Evolutionary conservation across 2,888 invertebrate species (phyloP).

Genomic region (Calameuta idolon): DNA sequence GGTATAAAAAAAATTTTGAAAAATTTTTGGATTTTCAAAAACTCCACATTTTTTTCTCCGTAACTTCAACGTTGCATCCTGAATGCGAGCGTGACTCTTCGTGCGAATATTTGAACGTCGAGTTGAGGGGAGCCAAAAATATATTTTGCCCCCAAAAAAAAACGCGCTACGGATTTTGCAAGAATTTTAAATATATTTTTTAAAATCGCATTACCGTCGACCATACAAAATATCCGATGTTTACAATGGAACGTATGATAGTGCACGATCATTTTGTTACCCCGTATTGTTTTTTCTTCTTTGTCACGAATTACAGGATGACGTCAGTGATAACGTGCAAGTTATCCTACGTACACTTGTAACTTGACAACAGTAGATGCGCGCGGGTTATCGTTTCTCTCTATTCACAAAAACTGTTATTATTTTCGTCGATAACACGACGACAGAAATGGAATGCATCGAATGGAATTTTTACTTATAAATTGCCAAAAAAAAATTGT

Average conservation of each 20-base stretch:
- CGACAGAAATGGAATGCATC: background rate
- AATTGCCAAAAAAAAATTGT: background rate
- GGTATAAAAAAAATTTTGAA: too few species aligned
- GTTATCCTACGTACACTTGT: background rate
- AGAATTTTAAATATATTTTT: background rate
- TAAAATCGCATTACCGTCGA: background rate
- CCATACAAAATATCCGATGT: background rate
- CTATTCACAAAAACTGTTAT: background rate
- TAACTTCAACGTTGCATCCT: too few species aligned
- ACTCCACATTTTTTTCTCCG: too few species aligned
- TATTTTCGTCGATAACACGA: background rate
- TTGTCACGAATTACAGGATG: background rate
- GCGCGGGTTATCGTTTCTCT: background rate
- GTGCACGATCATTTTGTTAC: background rate
- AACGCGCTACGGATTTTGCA: background rate
- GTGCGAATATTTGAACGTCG: background rate
- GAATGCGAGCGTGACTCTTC: background rate
- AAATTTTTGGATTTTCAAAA: background rate
- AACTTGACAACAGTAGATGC: background rate
- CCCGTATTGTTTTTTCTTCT: background rate
- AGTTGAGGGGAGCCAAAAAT: background rate
- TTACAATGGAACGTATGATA: background rate
- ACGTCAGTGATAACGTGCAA: background rate
- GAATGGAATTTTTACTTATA: background rate
- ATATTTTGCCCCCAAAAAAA: background rate